Evolutionary conservation across 2,113 vertebrate genomes (phyloP).

Genomic region (Tautogolabrus adspersus): DNA sequence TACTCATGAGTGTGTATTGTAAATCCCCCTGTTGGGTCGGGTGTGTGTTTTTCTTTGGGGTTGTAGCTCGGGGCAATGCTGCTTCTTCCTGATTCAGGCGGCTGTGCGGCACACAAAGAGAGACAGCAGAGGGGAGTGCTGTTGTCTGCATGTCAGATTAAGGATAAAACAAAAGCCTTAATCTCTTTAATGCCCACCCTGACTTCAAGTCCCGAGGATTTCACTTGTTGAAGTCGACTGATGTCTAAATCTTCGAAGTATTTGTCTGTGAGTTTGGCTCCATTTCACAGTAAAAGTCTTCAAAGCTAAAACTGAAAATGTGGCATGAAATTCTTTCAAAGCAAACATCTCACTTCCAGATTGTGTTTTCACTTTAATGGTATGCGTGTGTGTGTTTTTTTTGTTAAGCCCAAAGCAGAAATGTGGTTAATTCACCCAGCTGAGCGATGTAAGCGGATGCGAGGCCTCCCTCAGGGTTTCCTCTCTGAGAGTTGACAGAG

Average conservation of each 20-base stretch:
- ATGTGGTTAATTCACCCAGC: constrained; percentile 64
- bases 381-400: constrained; percentile 39
- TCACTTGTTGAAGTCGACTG: constrained; percentile 41
- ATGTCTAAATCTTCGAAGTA: constrained; percentile 7
- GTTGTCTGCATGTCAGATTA: constrained; percentile 47
- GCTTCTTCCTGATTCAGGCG: constrained; percentile 43
- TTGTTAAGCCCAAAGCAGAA: constrained; percentile 48
- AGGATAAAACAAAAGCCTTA: constrained; percentile 50
- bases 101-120: constrained; percentile 9
- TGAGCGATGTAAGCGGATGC: constrained; percentile 53
- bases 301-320: constrained; percentile 57
- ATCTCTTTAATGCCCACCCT: constrained; percentile 30
- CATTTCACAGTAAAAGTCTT: constrained; percentile 27
- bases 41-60: constrained; percentile 62
- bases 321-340: constrained; percentile 49
- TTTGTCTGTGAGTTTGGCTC: constrained; percentile 33
- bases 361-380: constrained; percentile 34
- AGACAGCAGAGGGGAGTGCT: constrained; percentile 32
- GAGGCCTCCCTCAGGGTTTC: constrained; percentile 62
- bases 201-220: constrained; percentile 22
- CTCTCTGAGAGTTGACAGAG: constrained; percentile 60
- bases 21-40: constrained; percentile 51
- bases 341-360: constrained; percentile 38
- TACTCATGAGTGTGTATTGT: constrained; percentile 61
- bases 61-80: constrained; percentile 47